phyloP scores from a whole-genome alignment of 2,888 invertebrate species.

The Calephelis perditalis region DNA sequence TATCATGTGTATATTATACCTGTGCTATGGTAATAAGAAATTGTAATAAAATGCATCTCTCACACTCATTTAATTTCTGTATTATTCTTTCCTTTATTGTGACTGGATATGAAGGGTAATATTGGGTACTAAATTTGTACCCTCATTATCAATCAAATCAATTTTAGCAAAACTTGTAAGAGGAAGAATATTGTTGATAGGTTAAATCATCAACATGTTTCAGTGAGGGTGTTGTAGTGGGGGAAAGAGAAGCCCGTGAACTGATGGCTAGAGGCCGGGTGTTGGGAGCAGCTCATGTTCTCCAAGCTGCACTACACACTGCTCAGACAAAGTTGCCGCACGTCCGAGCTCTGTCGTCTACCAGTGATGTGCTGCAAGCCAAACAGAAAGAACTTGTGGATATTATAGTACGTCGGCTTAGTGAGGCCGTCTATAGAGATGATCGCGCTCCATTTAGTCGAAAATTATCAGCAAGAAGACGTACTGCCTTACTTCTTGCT shows the following conservation, averaged over 20 bases:
- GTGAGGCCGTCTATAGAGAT: conserved; percentile 58
- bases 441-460: conserved; percentile 50
- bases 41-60: no score
- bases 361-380: conserved; percentile 82
- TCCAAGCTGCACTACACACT: conserved; percentile 79
- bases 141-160: no score
- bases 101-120: no score
- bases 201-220: not conserved
- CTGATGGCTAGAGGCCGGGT: conserved; percentile 81
- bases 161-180: no score
- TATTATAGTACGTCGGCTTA: conserved; percentile 51
- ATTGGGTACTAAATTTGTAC: no score
- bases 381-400: conserved; percentile 57
- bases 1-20: no score
- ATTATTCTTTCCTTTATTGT: no score
- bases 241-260: conserved; percentile 54
- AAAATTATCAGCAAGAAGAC: conserved; percentile 50
- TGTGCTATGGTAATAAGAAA: no score
- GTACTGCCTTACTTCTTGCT: conserved; percentile 55
- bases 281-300: conserved; percentile 89
- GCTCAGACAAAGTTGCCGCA: conserved; percentile 87
- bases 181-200: no score
- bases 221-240: conserved; percentile 62
- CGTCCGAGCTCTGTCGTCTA: conserved; percentile 90
- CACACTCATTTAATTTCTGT: no score